Conservation (phyloP, 1,140 invertebrate species). For the Drosophila santomea region DNA sequence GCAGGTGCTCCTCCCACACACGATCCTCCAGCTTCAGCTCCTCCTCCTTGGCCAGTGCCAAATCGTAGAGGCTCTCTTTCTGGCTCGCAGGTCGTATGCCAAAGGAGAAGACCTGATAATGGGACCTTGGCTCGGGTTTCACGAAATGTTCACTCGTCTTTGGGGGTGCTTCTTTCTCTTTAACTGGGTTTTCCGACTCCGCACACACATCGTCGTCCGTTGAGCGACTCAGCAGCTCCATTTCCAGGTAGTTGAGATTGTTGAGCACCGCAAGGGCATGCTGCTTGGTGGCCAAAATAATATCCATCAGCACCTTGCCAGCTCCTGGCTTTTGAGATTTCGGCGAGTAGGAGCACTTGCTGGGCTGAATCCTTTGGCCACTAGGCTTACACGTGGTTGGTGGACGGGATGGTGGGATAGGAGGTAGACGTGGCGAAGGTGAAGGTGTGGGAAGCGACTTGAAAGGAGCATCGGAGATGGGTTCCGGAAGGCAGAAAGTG, state of each 20-base stretch:
- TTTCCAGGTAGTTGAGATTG: slow-evolving; percentile 42
- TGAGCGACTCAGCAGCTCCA: slow-evolving; percentile 29
- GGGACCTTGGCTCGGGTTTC: background rate
- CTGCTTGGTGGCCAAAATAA: slow-evolving; percentile 24
- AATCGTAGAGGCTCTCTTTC: slow-evolving; percentile 4
- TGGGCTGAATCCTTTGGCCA: background rate
- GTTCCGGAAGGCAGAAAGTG: slow-evolving; percentile 1
- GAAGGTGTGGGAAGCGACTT: background rate
- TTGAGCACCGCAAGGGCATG: slow-evolving; percentile 41
- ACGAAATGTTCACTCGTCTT: slow-evolving; percentile 17
- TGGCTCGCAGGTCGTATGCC: slow-evolving; percentile 30
- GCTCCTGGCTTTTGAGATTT: background rate
- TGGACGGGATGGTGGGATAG: background rate
- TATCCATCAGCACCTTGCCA: slow-evolving; percentile 9
- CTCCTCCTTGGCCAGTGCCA: slow-evolving; percentile 33
- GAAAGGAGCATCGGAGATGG: background rate
- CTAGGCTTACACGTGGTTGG: background rate
- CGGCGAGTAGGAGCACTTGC: background rate
- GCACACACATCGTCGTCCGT: background rate
- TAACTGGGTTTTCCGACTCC: background rate
- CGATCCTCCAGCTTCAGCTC: slow-evolving; percentile 49
- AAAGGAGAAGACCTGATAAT: slow-evolving; percentile 31
- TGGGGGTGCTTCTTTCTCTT: background rate
- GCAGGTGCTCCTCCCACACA: slow-evolving; percentile 52
- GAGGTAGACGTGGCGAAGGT: background rate